Conservation (phyloP, 2,113 vertebrate genomes). For the Phycodurus eques region DNA sequence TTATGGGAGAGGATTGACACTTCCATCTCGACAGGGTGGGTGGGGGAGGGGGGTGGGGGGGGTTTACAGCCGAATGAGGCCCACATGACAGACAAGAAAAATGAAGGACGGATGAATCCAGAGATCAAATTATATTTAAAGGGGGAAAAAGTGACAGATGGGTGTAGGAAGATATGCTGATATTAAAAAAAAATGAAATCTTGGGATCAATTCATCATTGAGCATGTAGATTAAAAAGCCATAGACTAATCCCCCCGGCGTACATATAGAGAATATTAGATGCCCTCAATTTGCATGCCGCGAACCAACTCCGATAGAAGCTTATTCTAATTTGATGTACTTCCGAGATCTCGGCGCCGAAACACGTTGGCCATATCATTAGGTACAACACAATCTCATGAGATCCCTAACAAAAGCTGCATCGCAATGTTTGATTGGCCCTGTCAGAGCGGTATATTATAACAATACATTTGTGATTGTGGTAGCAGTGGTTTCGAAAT, state of each 20-base stretch:
- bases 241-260: slow-evolving; percentile 32
- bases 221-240: slow-evolving; percentile 24
- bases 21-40: neutral
- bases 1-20: slow-evolving; percentile 2
- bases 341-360: slow-evolving; percentile 29
- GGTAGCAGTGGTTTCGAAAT: neutral
- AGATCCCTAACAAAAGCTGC: neutral
- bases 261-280: slow-evolving; percentile 23
- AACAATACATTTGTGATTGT: neutral
- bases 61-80: slow-evolving; percentile 15
- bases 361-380: neutral
- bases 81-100: slow-evolving; percentile 14
- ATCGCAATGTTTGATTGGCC: neutral
- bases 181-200: slow-evolving; percentile 42
- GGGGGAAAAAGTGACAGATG: slow-evolving; percentile 40
- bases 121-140: slow-evolving; percentile 39
- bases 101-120: slow-evolving; percentile 8
- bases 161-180: slow-evolving; percentile 30
- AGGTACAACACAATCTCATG: neutral
- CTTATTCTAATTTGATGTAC: slow-evolving; percentile 14
- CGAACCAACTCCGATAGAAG: slow-evolving; percentile 5
- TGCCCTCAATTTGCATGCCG: slow-evolving; percentile 2
- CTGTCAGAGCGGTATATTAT: neutral
- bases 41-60: neutral
- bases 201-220: slow-evolving; percentile 21